A percentile compares a stretch with the other conserved stretches of the same genome.
Evolutionary conservation across 1,140 invertebrate genomes (phyloP).

Genomic region (Drosophila orosa): DNA sequence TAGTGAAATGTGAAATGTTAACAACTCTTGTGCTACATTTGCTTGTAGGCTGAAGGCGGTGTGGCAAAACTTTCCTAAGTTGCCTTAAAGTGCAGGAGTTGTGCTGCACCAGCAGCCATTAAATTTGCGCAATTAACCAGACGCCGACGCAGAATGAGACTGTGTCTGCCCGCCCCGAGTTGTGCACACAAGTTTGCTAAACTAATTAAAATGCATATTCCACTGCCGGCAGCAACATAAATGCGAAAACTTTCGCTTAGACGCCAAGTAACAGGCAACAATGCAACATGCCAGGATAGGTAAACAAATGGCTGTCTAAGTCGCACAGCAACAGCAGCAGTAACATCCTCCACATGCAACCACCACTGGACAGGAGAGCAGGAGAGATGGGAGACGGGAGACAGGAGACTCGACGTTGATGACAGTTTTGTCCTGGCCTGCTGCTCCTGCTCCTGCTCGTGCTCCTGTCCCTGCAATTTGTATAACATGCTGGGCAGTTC

Average conservation of each 20-base stretch:
- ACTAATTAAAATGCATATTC: conserved; percentile 82
- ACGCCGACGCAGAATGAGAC: conserved; percentile 40
- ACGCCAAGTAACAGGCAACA: conserved; percentile 60
- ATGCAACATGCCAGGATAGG: conserved; percentile 57
- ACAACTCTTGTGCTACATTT: conserved; percentile 68
- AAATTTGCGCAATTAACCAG: conserved; percentile 80
- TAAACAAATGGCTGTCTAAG: conserved; percentile 68
- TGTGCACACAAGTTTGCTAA: conserved; percentile 69
- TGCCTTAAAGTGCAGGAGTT: conserved; percentile 63
- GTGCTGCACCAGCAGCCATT: conserved; percentile 52
- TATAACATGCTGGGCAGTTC: conserved; percentile 74
- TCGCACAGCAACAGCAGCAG: conserved; percentile 20
- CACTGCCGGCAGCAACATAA: conserved; percentile 63
- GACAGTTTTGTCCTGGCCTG: conserved; percentile 63
- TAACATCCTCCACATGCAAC: conserved; percentile 41
- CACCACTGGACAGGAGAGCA: conserved; percentile 4
- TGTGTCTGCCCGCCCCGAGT: conserved; percentile 40
- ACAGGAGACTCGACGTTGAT: conserved; percentile 65
- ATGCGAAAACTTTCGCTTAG: conserved; percentile 75
- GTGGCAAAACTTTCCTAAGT: conserved; percentile 34
- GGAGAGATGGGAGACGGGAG: too few relatives aligned
- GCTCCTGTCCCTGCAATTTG: conserved; percentile 64
- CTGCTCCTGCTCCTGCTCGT: conserved; percentile 4
- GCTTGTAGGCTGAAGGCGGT: conserved; percentile 44
- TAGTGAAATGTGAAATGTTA: conserved; percentile 78